Conservation (phyloP, 2,797 vertebrate genomes). For the Scarus forsteni region DNA sequence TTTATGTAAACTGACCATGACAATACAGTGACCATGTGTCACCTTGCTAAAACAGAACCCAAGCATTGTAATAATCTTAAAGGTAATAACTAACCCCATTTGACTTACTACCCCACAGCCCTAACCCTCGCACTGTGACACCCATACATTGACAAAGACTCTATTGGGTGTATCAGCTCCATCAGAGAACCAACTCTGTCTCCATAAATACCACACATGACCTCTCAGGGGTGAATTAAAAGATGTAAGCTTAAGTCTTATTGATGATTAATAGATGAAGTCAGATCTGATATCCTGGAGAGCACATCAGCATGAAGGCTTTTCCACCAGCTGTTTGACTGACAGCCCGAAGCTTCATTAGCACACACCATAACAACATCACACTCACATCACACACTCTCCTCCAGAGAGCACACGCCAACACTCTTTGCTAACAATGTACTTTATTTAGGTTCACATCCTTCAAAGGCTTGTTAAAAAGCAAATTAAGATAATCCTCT, state of each 20-base stretch:
- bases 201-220: constrained; percentile 49
- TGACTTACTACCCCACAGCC: too few relatives aligned
- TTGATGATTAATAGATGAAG: constrained; percentile 75
- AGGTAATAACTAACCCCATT: too few relatives aligned
- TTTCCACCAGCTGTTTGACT: constrained; percentile 60
- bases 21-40: too few relatives aligned
- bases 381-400: background rate
- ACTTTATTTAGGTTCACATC: constrained; percentile 37
- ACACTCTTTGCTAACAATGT: constrained; percentile 41
- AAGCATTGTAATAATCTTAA: too few relatives aligned
- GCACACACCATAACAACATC: constrained; percentile 36
- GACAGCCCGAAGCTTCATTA: constrained; percentile 62
- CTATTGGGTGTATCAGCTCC: background rate
- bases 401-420: constrained; percentile 11
- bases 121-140: too few relatives aligned
- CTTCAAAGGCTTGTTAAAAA: constrained; percentile 35
- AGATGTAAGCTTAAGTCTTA: constrained; percentile 61
- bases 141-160: too few relatives aligned
- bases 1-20: too few relatives aligned
- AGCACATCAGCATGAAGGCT: constrained; percentile 50
- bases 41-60: too few relatives aligned
- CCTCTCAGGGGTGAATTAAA: constrained; percentile 55
- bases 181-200: constrained; percentile 21
- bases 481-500: constrained; percentile 65
- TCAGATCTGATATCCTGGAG: constrained; percentile 63